A percentile compares a stretch with the other conserved stretches of the same genome.
Evolutionary conservation across 23 tunicate genomes (phyloP).

Genomic region (Trididemnum clinides): DNA sequence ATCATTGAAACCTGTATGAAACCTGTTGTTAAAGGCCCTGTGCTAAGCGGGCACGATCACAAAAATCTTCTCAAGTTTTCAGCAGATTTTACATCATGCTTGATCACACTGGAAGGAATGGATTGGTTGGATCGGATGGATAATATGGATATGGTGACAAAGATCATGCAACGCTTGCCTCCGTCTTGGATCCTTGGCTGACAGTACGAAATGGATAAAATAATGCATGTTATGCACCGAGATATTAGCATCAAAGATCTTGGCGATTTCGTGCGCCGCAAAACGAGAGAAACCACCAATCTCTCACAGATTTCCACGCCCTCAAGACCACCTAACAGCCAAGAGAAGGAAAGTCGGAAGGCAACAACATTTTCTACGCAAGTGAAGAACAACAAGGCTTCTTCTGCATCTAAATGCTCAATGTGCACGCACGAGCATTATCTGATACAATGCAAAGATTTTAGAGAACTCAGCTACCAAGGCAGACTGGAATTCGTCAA

Average conservation of each 20-base stretch:
- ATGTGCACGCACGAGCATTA: not conserved
- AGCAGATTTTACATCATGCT: not conserved
- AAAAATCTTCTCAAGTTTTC: not conserved
- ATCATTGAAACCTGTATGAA: not conserved
- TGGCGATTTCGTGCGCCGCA: not conserved
- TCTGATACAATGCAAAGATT: not conserved
- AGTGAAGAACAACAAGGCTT: not conserved
- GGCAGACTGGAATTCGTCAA: not conserved
- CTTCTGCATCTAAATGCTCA: not conserved
- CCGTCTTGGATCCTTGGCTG: not conserved
- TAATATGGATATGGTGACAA: not conserved
- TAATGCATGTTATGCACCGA: not conserved
- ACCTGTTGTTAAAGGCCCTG: not conserved
- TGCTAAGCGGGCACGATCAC: not conserved
- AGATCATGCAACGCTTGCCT: not conserved
- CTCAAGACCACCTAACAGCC: not conserved
- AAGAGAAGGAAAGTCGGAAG: not conserved
- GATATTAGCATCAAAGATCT: not conserved
- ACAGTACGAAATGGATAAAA: not conserved
- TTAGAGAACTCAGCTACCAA: not conserved
- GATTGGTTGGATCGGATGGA: not conserved
- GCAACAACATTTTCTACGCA: not conserved
- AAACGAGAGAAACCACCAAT: not conserved
- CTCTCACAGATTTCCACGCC: not conserved
- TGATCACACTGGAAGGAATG: not conserved